Base-by-base conservation (phyloP, 2,888 invertebrate genomes). In the Noctuana brunneofusca region DNA sequence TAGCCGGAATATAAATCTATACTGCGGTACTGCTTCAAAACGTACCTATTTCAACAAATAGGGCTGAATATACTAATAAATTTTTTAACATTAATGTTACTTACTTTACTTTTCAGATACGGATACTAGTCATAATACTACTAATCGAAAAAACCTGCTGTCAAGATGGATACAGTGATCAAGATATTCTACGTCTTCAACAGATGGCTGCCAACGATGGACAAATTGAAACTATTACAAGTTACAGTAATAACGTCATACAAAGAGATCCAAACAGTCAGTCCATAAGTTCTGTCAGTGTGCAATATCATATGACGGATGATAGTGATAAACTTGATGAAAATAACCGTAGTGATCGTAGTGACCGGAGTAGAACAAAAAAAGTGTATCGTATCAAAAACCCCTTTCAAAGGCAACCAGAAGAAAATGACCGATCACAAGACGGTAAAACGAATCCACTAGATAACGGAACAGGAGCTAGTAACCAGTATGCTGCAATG, bases 401-500 rank as follows among this genome's bases (percentile, higher is more conserved):
- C 67, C 91, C 91, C 6, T 90, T 90, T 68, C 87, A 87, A 73
- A 78, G 81, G 20, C 83, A 85, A 67, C 53, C 65, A 22, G 69
- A 79, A 16, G 82, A 86, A 63, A 79, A 83, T 32, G 75, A 78
- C 38, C 74, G 71, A 58, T 71, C 71, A 62, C 80, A 78, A 66
- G 76, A 72, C 27, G 77, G 77, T 24, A 75, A 71, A 43, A 77
- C 71, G 41, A 66, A 69, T 60, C 75, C 80, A 66, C 83, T 81
- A 56, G 92, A 92, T 75, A 86, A 75, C 67, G 84, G 82, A 55
- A 76, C 81, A 22, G 87, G 87, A 72, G 86, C 90, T 78, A 92
- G 91, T 81, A 90, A 89, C 78, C 90, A 91, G 79, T 89, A 91
- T 81, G 80, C 87, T 65, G 81, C 88, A 43, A 74, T 89, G 75